Percentiles rank a stretch among this genome's conserved stretches.
phyloP scores from a whole-genome alignment of 2,888 invertebrate species.

The Nasonia oneida region DNA sequence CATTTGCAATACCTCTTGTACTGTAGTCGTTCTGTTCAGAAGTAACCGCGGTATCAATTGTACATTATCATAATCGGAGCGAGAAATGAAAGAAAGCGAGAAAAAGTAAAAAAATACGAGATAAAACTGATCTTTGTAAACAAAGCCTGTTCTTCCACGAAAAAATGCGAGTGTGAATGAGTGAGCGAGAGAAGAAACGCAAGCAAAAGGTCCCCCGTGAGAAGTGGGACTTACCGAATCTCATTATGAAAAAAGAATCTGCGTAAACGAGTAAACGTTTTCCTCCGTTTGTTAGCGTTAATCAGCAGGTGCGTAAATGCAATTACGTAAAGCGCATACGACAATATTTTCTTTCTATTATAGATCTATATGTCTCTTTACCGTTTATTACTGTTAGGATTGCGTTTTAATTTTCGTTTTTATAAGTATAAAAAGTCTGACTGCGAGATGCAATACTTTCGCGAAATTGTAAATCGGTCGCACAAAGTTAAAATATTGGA shows the following conservation, averaged over 20 bases:
- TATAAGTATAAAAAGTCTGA: constrained; percentile 54
- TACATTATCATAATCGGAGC: constrained; percentile 45
- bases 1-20: constrained; percentile 55
- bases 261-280: constrained; percentile 34
- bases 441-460: constrained; percentile 32
- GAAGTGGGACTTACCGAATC: constrained; percentile 54
- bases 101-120: constrained; percentile 18
- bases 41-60: constrained; percentile 49
- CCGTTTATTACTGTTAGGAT: constrained; percentile 21
- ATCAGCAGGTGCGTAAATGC: constrained; percentile 37
- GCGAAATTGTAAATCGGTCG: constrained; percentile 41
- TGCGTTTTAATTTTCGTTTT: constrained; percentile 13
- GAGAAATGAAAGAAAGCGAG: constrained; percentile 26
- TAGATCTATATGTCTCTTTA: neutral
- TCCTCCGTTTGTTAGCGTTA: constrained; percentile 32
- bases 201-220: neutral
- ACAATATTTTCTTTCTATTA: constrained; percentile 39
- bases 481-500: constrained; percentile 35
- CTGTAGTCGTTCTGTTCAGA: constrained; percentile 49
- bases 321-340: constrained; percentile 22
- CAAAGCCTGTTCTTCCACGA: constrained; percentile 62
- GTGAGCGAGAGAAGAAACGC: constrained; percentile 18
- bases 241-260: constrained; percentile 54
- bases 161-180: constrained; percentile 41
- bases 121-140: constrained; percentile 58